phyloP scores from a whole-genome alignment of 2,797 vertebrate genomes.

The Macroramphosus scolopax region DNA sequence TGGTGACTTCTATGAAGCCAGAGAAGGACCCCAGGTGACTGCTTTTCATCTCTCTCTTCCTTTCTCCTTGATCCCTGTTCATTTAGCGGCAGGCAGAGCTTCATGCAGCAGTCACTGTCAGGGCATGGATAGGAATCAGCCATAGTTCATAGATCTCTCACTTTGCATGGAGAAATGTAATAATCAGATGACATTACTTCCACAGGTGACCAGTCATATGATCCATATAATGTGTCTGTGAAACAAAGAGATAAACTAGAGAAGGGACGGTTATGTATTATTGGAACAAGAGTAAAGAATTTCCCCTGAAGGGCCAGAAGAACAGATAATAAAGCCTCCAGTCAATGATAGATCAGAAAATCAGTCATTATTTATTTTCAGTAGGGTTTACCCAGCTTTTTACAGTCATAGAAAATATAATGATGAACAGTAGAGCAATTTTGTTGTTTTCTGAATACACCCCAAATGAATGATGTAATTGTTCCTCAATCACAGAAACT shows the following conservation, averaged over 20 bases:
- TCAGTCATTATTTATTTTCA: too few species aligned
- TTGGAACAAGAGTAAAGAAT: conserved; percentile 23
- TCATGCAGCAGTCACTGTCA: conserved; percentile 70
- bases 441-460: too few species aligned
- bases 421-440: too few species aligned
- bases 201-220: conserved; percentile 75
- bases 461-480: conserved; percentile 30
- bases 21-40: conserved; percentile 92
- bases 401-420: too few species aligned
- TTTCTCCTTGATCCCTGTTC: too few species aligned
- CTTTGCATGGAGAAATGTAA: conserved; percentile 72
- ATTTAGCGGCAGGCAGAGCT: too few species aligned
- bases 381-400: conserved; percentile 5
- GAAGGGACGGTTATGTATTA: conserved; percentile 15
- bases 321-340: conserved; percentile 19
- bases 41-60: too few species aligned
- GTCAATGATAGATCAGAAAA: too few species aligned
- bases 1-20: conserved; percentile 97
- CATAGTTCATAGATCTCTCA: conserved; percentile 64
- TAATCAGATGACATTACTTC: conserved; percentile 80
- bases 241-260: conserved; percentile 34
- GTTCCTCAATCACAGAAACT: conserved; percentile 1
- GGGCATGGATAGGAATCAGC: conserved; percentile 62
- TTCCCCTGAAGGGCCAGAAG: conserved; percentile 37
- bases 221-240: conserved; percentile 49